phyloP scores from a whole-genome alignment of 2,113 vertebrate genomes.

The Scomber scombrus region DNA sequence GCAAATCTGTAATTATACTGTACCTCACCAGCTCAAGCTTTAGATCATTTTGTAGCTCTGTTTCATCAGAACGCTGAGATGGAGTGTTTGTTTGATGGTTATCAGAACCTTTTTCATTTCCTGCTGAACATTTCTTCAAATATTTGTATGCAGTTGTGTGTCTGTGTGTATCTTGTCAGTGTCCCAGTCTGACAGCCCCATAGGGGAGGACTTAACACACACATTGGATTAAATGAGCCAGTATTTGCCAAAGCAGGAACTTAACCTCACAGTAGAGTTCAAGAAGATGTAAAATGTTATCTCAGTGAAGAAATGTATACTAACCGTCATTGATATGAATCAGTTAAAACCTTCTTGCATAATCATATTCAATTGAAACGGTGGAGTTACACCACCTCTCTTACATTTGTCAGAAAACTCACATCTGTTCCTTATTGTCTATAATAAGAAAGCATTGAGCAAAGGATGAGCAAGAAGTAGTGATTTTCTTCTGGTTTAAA shows the following conservation, averaged over 20 bases:
- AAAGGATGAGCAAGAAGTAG: constrained; percentile 5
- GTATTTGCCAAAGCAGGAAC: constrained; percentile 44
- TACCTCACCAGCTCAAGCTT: constrained; percentile 37
- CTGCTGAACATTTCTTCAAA: constrained; percentile 48
- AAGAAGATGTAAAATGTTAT: constrained; percentile 11
- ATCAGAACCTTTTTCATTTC: constrained; percentile 70
- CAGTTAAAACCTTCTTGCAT: not conserved
- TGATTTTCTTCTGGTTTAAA: not conserved
- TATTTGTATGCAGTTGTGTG: constrained; percentile 35
- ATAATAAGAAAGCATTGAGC: not conserved
- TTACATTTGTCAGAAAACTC: not conserved
- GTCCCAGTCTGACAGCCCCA: constrained; percentile 1
- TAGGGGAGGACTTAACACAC: constrained; percentile 26
- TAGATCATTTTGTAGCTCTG: constrained; percentile 35
- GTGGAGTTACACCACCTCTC: too few species aligned
- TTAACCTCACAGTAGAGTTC: constrained; percentile 24
- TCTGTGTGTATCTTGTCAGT: constrained; percentile 21
- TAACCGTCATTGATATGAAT: not conserved
- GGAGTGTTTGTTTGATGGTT: constrained; percentile 53
- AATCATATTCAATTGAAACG: not conserved
- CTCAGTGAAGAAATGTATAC: constrained; percentile 8
- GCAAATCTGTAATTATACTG: constrained; percentile 60
- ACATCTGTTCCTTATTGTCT: not conserved
- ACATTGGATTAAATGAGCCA: constrained; percentile 31
- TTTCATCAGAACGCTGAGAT: constrained; percentile 36